Evolutionary conservation across 2,888 invertebrate genomes (phyloP).

Genomic region (Himalopsyche japonica): DNA sequence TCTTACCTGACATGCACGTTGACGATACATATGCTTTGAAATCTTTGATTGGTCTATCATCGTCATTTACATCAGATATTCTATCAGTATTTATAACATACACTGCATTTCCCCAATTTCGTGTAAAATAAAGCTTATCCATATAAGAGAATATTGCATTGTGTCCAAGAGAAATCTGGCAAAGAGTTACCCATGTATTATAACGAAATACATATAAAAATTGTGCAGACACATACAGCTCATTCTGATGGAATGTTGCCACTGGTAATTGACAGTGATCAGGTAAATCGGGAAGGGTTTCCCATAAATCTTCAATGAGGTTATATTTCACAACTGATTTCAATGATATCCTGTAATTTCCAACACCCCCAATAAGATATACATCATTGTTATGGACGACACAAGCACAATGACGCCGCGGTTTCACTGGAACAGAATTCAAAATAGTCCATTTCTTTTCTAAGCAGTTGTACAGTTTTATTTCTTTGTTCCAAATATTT

Average conservation of each 20-base stretch:
- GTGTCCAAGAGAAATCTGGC: slow-evolving; percentile 12
- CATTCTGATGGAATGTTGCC: slow-evolving; percentile 33
- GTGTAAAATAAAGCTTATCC: slow-evolving; percentile 24
- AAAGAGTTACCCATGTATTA: slow-evolving; percentile 25
- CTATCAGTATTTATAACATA: slow-evolving; percentile 12
- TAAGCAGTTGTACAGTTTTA: slow-evolving; percentile 26
- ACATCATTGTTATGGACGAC: slow-evolving; percentile 23
- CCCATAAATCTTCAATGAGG: slow-evolving; percentile 26
- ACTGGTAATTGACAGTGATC: slow-evolving; percentile 25
- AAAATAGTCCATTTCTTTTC: slow-evolving; percentile 26
- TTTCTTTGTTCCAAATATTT: slow-evolving; percentile 33
- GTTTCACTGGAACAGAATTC: neutral
- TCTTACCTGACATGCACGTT: slow-evolving; percentile 27
- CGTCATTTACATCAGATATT: slow-evolving; percentile 12
- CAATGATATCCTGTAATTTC: slow-evolving; percentile 25
- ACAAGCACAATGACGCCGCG: slow-evolving; percentile 26
- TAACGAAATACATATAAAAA: slow-evolving; percentile 30
- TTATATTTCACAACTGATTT: slow-evolving; percentile 20
- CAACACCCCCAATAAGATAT: slow-evolving; percentile 35
- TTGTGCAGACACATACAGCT: slow-evolving; percentile 32
- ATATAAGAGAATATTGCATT: slow-evolving; percentile 25
- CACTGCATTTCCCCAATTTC: slow-evolving; percentile 26
- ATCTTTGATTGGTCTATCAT: slow-evolving; percentile 10
- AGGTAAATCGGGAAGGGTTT: slow-evolving; percentile 32
- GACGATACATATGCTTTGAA: slow-evolving; percentile 18